Conservation (phyloP, 2,113 vertebrate genomes). For the Ictalurus furcatus region DNA sequence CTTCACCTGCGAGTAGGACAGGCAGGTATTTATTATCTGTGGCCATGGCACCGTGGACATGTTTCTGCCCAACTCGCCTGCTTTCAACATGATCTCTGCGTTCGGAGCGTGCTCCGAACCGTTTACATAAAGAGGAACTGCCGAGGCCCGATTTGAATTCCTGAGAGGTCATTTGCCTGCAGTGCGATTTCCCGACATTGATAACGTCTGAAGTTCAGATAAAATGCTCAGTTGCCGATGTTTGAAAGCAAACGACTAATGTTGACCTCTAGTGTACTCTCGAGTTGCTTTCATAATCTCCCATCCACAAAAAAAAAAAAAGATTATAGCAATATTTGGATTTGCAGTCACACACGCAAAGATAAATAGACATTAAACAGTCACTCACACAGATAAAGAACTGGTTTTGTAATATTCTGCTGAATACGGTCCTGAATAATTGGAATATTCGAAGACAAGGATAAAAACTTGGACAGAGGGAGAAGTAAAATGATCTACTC, state of each 20-base stretch:
- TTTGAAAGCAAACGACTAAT: not conserved
- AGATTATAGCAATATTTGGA: not conserved
- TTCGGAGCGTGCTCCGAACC: constrained; percentile 7
- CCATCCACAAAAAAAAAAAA: not conserved
- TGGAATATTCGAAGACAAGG: not conserved
- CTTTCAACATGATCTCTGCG: not conserved
- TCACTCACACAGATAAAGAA: not conserved
- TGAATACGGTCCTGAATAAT: not conserved
- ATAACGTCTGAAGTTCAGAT: not conserved
- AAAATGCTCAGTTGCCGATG: not conserved
- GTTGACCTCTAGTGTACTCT: not conserved
- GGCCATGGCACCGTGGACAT: not conserved
- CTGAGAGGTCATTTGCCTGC: constrained; percentile 52
- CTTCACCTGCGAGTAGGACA: not conserved
- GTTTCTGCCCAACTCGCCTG: not conserved
- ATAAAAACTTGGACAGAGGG: not conserved
- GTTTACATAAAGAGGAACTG: constrained; percentile 44
- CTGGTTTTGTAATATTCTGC: too few relatives aligned
- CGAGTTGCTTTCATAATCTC: not conserved
- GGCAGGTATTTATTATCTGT: not conserved
- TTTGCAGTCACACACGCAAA: not conserved
- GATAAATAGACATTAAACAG: too few relatives aligned
- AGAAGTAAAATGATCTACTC: not conserved
- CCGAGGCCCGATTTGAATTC: constrained; percentile 58
- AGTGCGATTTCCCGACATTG: constrained; percentile 34